Base-by-base conservation (phyloP, 2,888 invertebrate genomes). In the Hypsopygia costalis region DNA sequence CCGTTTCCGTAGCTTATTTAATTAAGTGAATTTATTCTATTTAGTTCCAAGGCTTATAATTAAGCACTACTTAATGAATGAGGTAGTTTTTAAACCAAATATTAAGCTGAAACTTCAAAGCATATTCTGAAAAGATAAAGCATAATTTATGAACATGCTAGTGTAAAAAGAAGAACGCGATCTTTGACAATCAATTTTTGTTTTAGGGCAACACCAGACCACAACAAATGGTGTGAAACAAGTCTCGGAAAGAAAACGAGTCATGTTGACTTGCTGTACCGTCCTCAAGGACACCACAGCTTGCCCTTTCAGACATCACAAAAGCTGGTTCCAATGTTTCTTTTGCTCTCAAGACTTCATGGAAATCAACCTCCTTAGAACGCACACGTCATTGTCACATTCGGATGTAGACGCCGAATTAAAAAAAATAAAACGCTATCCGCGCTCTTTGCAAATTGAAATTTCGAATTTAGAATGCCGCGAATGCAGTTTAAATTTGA, bases 291-390 rank as follows among this genome's bases (percentile, higher is more conserved):
- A 79, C 36, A 85, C 83, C 1, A 83, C 82, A 0, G 85, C 85
- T 0, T 86, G 85, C 31, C 83, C 83, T 0, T 86, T 86, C 50
- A 61, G 85, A 11, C 86, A 86, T 46, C 76, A 76, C 53, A 79
- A 76, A 28, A 85, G 85, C 52, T 86, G 86, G 85, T 86, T 86
- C 58, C 81, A 74, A 47, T 86, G 86, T 34, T 85, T 86, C 52
- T 86, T 73, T 58, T 86, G 86, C 50, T 55, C 63, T 1, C 51
- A 76, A 51, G 74, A 78, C 34, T 85, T 81, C 44, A 80, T 83
- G 69, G 76, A 79, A 27, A 69, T 85, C 11, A 64, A 67, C 30
- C 44, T 66, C 4, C 58, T 86, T 0, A 59, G 75, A 46, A 47
- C 49, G 0, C 86, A 87, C 46, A 75, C 62, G 0, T 28, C 54